Evolutionary conservation across 2,888 invertebrate species (phyloP), one percentile per base, ranked within the genome.

Genomic region (Hydropsyche betteni): DNA sequence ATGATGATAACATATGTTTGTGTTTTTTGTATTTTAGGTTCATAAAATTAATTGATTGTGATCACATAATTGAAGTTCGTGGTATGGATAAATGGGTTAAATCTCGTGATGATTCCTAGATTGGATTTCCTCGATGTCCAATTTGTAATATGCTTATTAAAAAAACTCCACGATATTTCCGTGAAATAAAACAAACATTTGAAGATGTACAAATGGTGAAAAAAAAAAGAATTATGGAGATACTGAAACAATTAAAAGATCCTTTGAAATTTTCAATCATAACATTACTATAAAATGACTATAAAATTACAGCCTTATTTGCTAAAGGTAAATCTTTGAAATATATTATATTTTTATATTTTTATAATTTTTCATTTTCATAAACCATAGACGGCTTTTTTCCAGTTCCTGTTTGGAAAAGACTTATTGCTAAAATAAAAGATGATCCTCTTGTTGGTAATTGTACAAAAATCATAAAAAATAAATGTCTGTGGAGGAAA

Each of bases 61-160:
- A 82, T 0, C 90, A 90, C 80, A 80, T 85, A 2, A 77, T 90
- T 77, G 88, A 88, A 78, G 81, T 87, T 0, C 82, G 84, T 16
- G 84, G 84, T 53, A 84, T 89, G 82, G 87, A 88, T 72, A 82
- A 79, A 14, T 83, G 88, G 81, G 84, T 87, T n/a, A 14, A 69
- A 8, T 14, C n/a, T 24, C 24, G 24, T 24, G 14, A 69, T 4
- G 44, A 33, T n/a, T 12, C 68, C 0, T 81, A 81, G 16, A 83
- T 87, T n/a, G 83, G 83, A 1, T 78, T 81, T 34, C 64, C 44
- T 5, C 5, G 24, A 0, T 92, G 92, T 80, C 91, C 91, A 0
- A 82, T 82, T 75, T 92, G 92, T 81, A 89, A 88, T 72, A 88
- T 88, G 16, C 85, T 88, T 0, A 89, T 92, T n/a, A 84, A 88